phyloP scores from a whole-genome alignment of 2,797 vertebrate species.

The Coregonus sp. region DNA sequence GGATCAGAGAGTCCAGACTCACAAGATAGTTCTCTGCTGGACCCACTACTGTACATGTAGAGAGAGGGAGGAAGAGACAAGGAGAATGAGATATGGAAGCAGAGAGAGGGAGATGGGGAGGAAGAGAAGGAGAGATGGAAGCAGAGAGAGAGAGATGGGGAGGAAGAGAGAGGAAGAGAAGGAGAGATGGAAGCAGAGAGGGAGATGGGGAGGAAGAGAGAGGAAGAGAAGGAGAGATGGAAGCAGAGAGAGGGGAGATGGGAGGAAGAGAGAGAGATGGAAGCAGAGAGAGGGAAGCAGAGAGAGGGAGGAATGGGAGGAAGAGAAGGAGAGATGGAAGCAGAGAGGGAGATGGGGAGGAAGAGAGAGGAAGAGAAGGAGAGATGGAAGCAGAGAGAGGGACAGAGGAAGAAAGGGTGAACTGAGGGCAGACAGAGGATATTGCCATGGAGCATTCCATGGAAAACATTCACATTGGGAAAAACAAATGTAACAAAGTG shows the following conservation, averaged over 20 bases:
- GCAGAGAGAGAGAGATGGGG: background rate
- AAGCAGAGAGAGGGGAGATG: no score
- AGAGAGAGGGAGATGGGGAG: background rate
- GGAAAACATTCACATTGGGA: background rate
- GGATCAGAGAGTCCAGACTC: constrained; percentile 83
- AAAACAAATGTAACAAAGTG: background rate
- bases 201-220: no score
- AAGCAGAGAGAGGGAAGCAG: no score
- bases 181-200: background rate
- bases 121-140: background rate
- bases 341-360: background rate
- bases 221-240: no score
- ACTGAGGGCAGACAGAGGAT: background rate
- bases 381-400: background rate
- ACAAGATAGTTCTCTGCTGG: constrained; percentile 65
- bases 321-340: no score
- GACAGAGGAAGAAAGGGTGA: no score
- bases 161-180: background rate
- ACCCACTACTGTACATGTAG: constrained; percentile 51
- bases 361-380: background rate
- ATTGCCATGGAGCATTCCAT: background rate
- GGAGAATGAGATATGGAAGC: background rate
- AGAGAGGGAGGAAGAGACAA: background rate
- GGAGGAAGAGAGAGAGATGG: no score
- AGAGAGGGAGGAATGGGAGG: no score